These are phyloP conservation scores for Apoda limacodes DNA, from an alignment of 2,888 invertebrate species.

Conservation along the genomic window DNA sequence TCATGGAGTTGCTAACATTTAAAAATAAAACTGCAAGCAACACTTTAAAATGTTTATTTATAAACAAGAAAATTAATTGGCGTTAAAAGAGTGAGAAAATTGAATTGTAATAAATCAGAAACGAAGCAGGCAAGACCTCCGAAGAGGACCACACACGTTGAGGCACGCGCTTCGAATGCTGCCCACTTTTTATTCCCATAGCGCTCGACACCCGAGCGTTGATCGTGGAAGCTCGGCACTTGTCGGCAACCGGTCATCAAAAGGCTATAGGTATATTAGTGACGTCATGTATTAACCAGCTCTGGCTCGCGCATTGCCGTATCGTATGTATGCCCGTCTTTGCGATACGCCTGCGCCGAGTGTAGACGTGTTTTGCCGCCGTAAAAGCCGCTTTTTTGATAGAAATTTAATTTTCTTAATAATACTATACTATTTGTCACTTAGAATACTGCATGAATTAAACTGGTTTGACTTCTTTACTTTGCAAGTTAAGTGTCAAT, in stretches of 20 bases:
- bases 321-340: slow-evolving; percentile 28
- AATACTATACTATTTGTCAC: slow-evolving; percentile 80
- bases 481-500: slow-evolving; percentile 38
- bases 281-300: slow-evolving; percentile 11
- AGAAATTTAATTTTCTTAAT: slow-evolving; percentile 71
- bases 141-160: slow-evolving; percentile 77
- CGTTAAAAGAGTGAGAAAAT: slow-evolving; percentile 52
- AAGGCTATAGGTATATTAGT: slow-evolving; percentile 24
- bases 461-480: slow-evolving; percentile 65
- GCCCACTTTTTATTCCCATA: slow-evolving; percentile 59
- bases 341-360: slow-evolving; percentile 44
- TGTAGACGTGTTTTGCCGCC: too few relatives aligned
- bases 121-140: slow-evolving; percentile 60
- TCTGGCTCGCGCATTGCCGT: too few relatives aligned
- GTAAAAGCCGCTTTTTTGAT: slow-evolving; percentile 43
- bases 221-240: slow-evolving; percentile 50
- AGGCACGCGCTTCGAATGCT: slow-evolving; percentile 80
- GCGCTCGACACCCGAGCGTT: slow-evolving; percentile 32
- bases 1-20: too few relatives aligned
- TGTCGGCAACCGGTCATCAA: slow-evolving; percentile 49
- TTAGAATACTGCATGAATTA: slow-evolving; percentile 67
- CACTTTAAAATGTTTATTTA: too few relatives aligned
- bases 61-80: slow-evolving; percentile 26
- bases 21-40: too few relatives aligned
- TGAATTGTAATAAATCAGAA: slow-evolving; percentile 60